Conservation (phyloP, 2,888 invertebrate species). For the Syrista parreyssii region DNA sequence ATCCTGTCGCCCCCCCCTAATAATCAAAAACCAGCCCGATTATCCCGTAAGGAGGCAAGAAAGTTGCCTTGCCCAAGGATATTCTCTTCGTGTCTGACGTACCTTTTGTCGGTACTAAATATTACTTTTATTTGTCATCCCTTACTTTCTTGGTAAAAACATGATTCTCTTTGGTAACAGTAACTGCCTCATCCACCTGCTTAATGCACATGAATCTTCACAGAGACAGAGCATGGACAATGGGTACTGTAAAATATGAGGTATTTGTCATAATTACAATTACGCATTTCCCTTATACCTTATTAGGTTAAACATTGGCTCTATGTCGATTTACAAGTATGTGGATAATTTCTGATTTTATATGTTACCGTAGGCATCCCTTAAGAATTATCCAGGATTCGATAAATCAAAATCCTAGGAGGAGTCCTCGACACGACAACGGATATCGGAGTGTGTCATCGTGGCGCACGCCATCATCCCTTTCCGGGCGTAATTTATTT, state of each 20-base stretch:
- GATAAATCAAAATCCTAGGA: conserved; percentile 1
- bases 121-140: neutral
- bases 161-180: too few species aligned
- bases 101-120: neutral
- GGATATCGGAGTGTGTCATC: conserved; percentile 19
- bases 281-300: too few species aligned
- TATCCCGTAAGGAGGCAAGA: neutral
- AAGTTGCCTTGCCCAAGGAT: neutral
- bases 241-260: too few species aligned
- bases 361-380: too few species aligned
- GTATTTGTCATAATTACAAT: too few species aligned
- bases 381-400: too few species aligned
- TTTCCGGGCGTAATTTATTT: conserved; percentile 49
- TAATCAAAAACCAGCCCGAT: conserved; percentile 24
- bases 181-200: too few species aligned
- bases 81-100: neutral
- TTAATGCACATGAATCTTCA: too few species aligned
- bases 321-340: too few species aligned
- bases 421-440: conserved; percentile 1
- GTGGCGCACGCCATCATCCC: conserved; percentile 47
- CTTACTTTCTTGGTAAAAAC: neutral
- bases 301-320: too few species aligned
- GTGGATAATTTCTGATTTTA: too few species aligned
- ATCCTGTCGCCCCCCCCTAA: conserved; percentile 31
- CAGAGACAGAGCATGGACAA: too few species aligned